Evolutionary conservation across 1,140 invertebrate genomes (phyloP), one percentile per base, ranked within the genome.

Genomic region (Ruditapes philippinarum): DNA sequence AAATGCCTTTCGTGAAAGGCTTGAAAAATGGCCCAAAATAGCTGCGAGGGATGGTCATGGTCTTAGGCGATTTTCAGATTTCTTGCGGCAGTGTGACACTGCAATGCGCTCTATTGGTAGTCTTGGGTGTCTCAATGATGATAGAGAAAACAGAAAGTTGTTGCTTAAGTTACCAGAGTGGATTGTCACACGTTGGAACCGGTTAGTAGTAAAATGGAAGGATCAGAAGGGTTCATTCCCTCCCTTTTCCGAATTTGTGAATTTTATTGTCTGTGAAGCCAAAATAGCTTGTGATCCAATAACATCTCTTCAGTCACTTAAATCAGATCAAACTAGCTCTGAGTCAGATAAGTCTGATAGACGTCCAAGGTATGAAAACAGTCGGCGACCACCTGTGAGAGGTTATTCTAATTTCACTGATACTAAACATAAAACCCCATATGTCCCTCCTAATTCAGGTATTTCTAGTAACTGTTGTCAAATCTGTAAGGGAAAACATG

Each of bases 221-320:
- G 74, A 82, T 14, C 62, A 79, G n/a, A 33, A 42, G 12, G 28
- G 70, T 28, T 2, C n/a, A n/a, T n/a, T n/a, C 54, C 9, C 89
- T 12, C 62, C 90, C 11, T 92, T 92, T 40, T 60, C 45, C 0
- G 70, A 87, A 3, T 91, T 92, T 74, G 81, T 62, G 5, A 70
- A 79, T 17, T 92, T 92, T 65, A 62, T 91, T n/a, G 33, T 7
- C 4, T 68, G 62, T 40, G 91, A 91, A 65, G 85, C 90, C 5
- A 88, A 85, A 33, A 92, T 90, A 28, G 90, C 88, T 5, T 91
- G 88, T 49, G 88, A 91, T 57, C 90, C 90, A 81, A 38, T 88
- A 14, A 87, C 90, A 11, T 90, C 90, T 14, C 19, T 91, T 12
- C 68, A 88, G 45, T 82, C 80, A 22, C 28, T 91, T 0, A 89